Evolutionary conservation across 2,113 vertebrate genomes (phyloP).

Genomic region (Boleophthalmus pectinirostris): DNA sequence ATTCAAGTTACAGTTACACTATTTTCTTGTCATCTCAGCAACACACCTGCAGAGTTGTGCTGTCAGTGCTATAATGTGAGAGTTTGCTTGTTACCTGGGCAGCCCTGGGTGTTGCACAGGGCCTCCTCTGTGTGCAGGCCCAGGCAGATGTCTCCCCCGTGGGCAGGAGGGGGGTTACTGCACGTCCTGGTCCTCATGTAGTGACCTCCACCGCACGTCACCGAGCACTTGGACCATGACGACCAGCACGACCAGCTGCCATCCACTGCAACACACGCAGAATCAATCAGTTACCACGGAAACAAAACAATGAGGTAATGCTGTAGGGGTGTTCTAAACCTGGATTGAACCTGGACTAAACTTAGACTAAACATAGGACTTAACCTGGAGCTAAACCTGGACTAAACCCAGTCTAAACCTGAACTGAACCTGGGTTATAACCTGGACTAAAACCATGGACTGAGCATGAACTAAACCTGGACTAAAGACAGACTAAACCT

Average conservation of each 20-base stretch:
- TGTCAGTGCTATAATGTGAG: not conserved
- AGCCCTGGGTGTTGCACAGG: constrained; percentile 90
- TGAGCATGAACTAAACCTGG: too few relatives aligned
- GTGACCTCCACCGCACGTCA: constrained; percentile 94
- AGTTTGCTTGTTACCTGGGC: constrained; percentile 83
- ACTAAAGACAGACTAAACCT: too few relatives aligned
- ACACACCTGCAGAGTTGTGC: not conserved
- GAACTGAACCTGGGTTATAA: too few relatives aligned
- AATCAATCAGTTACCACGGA: not conserved
- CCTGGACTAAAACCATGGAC: too few relatives aligned
- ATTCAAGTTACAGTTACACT: too few relatives aligned
- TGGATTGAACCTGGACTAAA: not conserved
- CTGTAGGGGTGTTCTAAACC: not conserved
- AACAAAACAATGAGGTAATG: not conserved
- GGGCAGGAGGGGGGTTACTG: constrained; percentile 88
- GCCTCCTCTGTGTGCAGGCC: constrained; percentile 97
- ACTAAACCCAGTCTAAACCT: too few relatives aligned
- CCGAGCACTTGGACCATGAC: constrained; percentile 94
- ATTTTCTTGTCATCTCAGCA: not conserved
- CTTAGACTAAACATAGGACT: too few relatives aligned
- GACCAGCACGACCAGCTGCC: constrained; percentile 98
- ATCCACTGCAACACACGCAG: constrained; percentile 81
- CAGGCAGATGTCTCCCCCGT: constrained; percentile 96
- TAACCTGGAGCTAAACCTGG: too few relatives aligned
- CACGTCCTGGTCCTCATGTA: constrained; percentile 94